Percentiles rank a stretch among this genome's conserved stretches.
These are phyloP conservation scores for Discoglossus pictus DNA, from an alignment of 2,797 vertebrate species.

Conservation along the genomic window DNA sequence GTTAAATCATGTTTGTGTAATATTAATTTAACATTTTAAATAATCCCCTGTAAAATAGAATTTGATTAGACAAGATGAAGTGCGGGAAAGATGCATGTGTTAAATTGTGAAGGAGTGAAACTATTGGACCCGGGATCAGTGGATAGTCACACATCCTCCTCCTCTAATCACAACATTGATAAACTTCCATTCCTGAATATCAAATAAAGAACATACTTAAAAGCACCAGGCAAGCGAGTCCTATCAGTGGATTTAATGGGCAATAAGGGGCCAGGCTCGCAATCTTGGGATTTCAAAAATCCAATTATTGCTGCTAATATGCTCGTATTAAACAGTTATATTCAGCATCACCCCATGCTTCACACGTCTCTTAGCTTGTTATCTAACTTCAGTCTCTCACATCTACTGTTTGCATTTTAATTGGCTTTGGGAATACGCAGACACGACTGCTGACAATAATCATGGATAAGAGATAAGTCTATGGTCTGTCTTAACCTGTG, in stretches of 20 bases:
- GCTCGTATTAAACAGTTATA: conserved; percentile 77
- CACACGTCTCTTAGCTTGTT: conserved; percentile 69
- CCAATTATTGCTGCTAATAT: conserved; percentile 88
- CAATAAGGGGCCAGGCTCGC: conserved; percentile 65
- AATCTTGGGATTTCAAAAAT: conserved; percentile 77
- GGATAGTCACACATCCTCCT: neutral
- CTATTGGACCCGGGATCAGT: neutral
- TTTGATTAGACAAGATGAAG: too few species aligned
- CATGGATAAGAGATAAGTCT: conserved; percentile 53
- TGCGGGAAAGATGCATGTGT: too few species aligned
- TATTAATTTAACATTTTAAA: too few species aligned
- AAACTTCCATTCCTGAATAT: conserved; percentile 62
- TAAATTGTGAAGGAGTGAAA: too few species aligned
- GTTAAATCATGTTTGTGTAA: too few species aligned
- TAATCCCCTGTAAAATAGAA: too few species aligned
- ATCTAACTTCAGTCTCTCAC: conserved; percentile 62
- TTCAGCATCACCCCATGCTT: conserved; percentile 75
- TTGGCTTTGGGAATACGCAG: conserved; percentile 66
- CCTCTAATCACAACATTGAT: conserved; percentile 58
- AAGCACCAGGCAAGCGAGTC: conserved; percentile 62
- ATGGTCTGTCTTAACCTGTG: conserved; percentile 29
- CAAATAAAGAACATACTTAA: conserved; percentile 61
- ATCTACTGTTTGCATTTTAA: conserved; percentile 73
- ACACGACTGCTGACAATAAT: conserved; percentile 61
- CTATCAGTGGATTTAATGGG: conserved; percentile 66